These are phyloP conservation scores for Cromileptes altivelis DNA, from an alignment of 2,113 vertebrate genomes.

Conservation along the genomic window DNA sequence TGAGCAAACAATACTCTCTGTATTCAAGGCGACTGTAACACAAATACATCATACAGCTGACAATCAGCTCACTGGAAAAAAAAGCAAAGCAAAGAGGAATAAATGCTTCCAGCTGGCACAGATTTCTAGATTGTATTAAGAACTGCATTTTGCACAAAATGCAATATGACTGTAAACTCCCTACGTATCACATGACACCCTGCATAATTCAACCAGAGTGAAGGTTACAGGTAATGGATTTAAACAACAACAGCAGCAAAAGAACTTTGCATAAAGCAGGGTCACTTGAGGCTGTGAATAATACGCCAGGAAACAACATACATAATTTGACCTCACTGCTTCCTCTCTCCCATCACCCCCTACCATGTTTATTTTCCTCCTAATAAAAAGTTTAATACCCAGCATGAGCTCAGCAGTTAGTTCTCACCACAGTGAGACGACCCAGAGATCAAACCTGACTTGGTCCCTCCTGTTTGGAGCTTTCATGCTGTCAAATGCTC, in stretches of 20 bases:
- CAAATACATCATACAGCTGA: not conserved
- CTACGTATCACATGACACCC: not conserved
- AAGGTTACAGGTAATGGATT: not conserved
- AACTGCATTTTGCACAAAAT: not conserved
- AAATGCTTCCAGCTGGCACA: not conserved
- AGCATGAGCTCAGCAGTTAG: slow-evolving; percentile 38
- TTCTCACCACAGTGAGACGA: slow-evolving; percentile 9
- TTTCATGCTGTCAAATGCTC: not conserved
- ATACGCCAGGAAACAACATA: not conserved
- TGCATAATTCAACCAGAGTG: not conserved
- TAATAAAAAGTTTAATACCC: slow-evolving; percentile 36
- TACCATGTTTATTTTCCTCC: not conserved
- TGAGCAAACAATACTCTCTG: slow-evolving; percentile 12
- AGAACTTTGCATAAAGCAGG: not conserved
- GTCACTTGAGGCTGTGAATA: slow-evolving; percentile 19
- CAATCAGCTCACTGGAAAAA: slow-evolving; percentile 1
- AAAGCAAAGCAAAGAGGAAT: not conserved
- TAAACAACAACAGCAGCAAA: not conserved
- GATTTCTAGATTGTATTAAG: not conserved
- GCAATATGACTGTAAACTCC: not conserved
- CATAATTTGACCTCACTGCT: not conserved
- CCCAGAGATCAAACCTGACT: not conserved
- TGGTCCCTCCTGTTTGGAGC: no score
- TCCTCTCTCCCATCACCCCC: no score
- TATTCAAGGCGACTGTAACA: slow-evolving; percentile 9